Evolutionary conservation across 1,140 invertebrate genomes (phyloP).

Genomic region (Lordiphosa stackelbergi): DNA sequence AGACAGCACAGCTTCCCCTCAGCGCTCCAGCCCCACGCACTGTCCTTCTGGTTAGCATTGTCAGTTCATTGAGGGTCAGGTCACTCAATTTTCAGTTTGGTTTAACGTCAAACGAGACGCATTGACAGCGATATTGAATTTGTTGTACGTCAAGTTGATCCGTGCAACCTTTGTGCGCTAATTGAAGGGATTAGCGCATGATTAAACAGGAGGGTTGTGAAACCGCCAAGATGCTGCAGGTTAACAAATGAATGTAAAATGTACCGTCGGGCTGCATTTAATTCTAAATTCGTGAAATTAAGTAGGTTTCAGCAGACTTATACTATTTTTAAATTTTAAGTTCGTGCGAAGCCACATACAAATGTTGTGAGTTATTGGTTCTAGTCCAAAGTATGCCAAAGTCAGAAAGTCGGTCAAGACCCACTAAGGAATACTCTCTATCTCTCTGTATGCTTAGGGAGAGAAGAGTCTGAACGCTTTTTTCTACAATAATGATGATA

Average conservation of each 20-base stretch:
- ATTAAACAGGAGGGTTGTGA: background rate
- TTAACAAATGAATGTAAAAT: conserved; percentile 34
- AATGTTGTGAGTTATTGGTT: too few relatives aligned
- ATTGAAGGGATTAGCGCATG: conserved; percentile 58
- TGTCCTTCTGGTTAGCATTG: background rate
- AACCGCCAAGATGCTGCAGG: conserved; percentile 10
- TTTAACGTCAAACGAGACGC: conserved; percentile 58
- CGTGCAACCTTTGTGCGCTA: conserved; percentile 46
- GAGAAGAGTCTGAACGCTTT: too few relatives aligned
- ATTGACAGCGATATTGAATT: conserved; percentile 64
- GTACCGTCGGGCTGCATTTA: conserved; percentile 3
- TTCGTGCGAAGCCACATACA: too few relatives aligned
- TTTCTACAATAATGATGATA: too few relatives aligned
- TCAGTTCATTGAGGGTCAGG: conserved; percentile 47
- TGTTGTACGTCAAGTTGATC: conserved; percentile 52
- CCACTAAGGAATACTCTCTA: too few relatives aligned
- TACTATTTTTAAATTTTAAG: too few relatives aligned
- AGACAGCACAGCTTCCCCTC: conserved; percentile 26
- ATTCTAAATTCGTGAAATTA: too few relatives aligned
- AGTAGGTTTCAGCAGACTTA: too few relatives aligned
- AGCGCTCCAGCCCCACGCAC: background rate
- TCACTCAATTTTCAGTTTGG: conserved; percentile 66
- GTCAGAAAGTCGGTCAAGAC: too few relatives aligned
- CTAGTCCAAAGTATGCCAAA: too few relatives aligned
- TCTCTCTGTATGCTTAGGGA: too few relatives aligned